Base-by-base conservation (phyloP, 2,888 invertebrate genomes). In the Parnassius smintheus region DNA sequence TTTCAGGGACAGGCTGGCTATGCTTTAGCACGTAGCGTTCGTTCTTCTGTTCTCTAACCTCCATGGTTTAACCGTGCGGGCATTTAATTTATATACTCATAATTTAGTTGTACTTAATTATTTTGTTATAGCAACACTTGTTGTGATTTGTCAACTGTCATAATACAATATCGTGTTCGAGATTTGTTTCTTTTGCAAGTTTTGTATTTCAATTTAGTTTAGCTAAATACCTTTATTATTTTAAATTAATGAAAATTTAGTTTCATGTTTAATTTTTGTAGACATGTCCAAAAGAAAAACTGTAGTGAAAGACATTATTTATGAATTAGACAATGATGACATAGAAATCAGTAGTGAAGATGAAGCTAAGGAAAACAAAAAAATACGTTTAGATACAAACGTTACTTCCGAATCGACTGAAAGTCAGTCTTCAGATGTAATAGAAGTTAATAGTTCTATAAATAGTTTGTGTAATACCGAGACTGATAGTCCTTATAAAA, bases 241-340 rank as follows among this genome's bases (percentile, higher is more conserved):
- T 41, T n/a, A 52, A 56, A 45, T 42, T 7, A 42, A 25, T 18
- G 11, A 25, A 35, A 51, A 45, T 22, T 25, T 22, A 45, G 22
- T 62, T 66, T 58, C 51, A 67, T 70, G 67, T 59, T 49, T 49
- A 13, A 35, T 42, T 18, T 46, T 50, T 46, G 9, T 56, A 56
- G 74, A 52, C 67, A 92, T 92, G 92, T 80, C 92, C 18, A 91
- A 90, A 80, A 82, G 92, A 69, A 91, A 87, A 76, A 77, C 83
- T 45, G 84, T 75, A 52, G 85, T 91, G 42, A 87, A 86, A 65
- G 85, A 91, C 81, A 91, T 91, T 10, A 91, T 92, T 76, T 92
- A 86, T 76, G 92, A 92, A 82, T 82, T 92, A 70, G 89, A 91
- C 69, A 88, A 88, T 72, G 91, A 91, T 66, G 92, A 92, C 74